Evolutionary conservation across 2,797 vertebrate genomes (phyloP).

Genomic region (Muraenolepis orangiensis): DNA sequence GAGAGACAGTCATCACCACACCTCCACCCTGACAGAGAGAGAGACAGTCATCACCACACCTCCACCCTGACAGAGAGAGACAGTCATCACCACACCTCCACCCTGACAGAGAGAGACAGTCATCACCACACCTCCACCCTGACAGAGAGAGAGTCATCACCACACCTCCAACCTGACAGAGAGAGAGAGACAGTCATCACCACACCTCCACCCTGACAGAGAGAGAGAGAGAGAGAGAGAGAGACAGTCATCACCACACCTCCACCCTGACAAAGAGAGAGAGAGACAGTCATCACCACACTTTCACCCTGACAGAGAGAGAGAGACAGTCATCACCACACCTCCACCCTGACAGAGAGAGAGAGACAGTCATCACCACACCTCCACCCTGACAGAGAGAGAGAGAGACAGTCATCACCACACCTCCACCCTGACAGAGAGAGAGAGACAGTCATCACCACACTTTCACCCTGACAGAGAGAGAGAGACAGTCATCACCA

Average conservation of each 20-base stretch:
- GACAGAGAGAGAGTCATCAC: conserved; percentile 34
- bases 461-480: conserved; percentile 87
- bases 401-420: conserved; percentile 84
- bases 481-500: conserved; percentile 9
- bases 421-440: conserved; percentile 87
- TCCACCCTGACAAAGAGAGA: conserved; percentile 81
- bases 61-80: conserved; percentile 81
- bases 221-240: conserved; percentile 48
- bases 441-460: conserved; percentile 85
- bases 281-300: conserved; percentile 89
- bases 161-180: too few species aligned
- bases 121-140: conserved; percentile 94
- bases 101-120: too few species aligned
- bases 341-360: conserved; percentile 82
- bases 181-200: conserved; percentile 84
- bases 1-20: conserved; percentile 91
- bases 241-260: conserved; percentile 88
- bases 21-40: conserved; percentile 85
- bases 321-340: conserved; percentile 89
- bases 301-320: conserved; percentile 82
- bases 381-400: conserved; percentile 82
- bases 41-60: conserved; percentile 88
- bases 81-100: too few species aligned
- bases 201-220: conserved; percentile 88
- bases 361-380: conserved; percentile 89